These are phyloP conservation scores for Nephrocerus scutellatus DNA, from an alignment of 2,888 invertebrate genomes.

Conservation along the genomic window DNA sequence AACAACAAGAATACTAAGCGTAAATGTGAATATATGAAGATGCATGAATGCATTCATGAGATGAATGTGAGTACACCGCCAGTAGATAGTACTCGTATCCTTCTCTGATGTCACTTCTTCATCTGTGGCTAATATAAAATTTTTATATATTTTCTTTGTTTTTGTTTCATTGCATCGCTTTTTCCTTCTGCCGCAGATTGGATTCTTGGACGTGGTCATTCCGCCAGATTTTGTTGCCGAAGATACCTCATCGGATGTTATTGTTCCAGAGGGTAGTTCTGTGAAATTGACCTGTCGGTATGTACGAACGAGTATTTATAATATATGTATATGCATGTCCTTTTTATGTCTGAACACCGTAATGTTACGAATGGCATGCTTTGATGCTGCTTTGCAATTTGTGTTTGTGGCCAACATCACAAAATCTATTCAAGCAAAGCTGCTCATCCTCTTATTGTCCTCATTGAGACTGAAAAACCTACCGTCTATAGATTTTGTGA, in stretches of 20 bases:
- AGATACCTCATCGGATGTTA: slow-evolving; percentile 83
- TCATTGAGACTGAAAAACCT: no score
- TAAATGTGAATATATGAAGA: slow-evolving; percentile 6
- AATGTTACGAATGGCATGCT: no score
- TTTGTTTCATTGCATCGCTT: slow-evolving; percentile 13
- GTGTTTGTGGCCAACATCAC: no score
- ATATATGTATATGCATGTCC: no score
- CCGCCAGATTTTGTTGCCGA: slow-evolving; percentile 86
- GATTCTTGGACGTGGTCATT: slow-evolving; percentile 75
- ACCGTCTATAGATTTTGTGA: no score
- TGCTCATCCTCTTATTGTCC: no score
- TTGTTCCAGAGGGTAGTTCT: slow-evolving; percentile 77
- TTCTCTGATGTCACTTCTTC: slow-evolving; percentile 7
- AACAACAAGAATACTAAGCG: no score
- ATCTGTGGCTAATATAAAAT: background rate
- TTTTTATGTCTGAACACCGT: no score
- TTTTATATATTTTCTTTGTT: slow-evolving; percentile 4
- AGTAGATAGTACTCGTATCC: slow-evolving; percentile 3
- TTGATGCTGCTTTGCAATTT: no score
- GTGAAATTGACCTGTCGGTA: slow-evolving; percentile 57
- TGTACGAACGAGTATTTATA: no score
- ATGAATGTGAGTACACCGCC: slow-evolving; percentile 2
- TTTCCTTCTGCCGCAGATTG: slow-evolving; percentile 75
- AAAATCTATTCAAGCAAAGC: no score
- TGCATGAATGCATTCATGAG: slow-evolving; percentile 19